phyloP scores from a whole-genome alignment of 2,113 vertebrate species.

The Sinocyclocheilus anshuiensis region DNA sequence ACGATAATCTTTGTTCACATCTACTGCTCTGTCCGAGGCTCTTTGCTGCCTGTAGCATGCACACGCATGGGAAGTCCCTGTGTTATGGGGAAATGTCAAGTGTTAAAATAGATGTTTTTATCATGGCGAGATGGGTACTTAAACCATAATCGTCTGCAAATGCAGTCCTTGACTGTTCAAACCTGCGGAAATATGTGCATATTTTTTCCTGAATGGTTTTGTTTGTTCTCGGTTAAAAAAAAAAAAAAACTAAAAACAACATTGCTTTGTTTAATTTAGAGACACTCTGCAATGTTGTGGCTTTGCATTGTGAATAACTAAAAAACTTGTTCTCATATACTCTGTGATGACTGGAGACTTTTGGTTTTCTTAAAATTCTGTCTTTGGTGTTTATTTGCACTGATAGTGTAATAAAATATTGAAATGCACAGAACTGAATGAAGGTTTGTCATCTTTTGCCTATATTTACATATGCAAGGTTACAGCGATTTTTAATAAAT shows the following conservation, averaged over 20 bases:
- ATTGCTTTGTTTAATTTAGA: slow-evolving; percentile 53
- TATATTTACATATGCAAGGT: not conserved
- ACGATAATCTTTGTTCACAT: slow-evolving; percentile 78
- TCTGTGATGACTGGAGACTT: slow-evolving; percentile 74
- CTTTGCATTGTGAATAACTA: slow-evolving; percentile 69
- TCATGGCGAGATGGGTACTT: slow-evolving; percentile 69
- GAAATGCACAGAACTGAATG: slow-evolving; percentile 75
- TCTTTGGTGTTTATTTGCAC: slow-evolving; percentile 85
- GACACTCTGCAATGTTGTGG: slow-evolving; percentile 72
- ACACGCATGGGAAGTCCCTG: slow-evolving; percentile 81
- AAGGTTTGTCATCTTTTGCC: slow-evolving; percentile 56
- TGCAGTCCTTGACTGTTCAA: slow-evolving; percentile 70
- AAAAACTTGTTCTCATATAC: slow-evolving; percentile 66
- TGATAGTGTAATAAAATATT: slow-evolving; percentile 83
- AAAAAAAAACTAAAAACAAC: not conserved
- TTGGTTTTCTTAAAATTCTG: slow-evolving; percentile 73
- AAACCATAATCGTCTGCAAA: slow-evolving; percentile 71
- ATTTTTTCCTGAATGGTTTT: slow-evolving; percentile 62
- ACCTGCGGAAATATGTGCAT: slow-evolving; percentile 74
- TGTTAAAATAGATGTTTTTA: slow-evolving; percentile 77
- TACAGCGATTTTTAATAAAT: not conserved
- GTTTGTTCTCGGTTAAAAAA: slow-evolving; percentile 69
- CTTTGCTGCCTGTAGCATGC: slow-evolving; percentile 81
- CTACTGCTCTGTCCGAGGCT: slow-evolving; percentile 78
- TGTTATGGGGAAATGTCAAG: slow-evolving; percentile 77